Evolutionary conservation across 2,113 vertebrate genomes (phyloP).

Genomic region (Leptosomus discolor): DNA sequence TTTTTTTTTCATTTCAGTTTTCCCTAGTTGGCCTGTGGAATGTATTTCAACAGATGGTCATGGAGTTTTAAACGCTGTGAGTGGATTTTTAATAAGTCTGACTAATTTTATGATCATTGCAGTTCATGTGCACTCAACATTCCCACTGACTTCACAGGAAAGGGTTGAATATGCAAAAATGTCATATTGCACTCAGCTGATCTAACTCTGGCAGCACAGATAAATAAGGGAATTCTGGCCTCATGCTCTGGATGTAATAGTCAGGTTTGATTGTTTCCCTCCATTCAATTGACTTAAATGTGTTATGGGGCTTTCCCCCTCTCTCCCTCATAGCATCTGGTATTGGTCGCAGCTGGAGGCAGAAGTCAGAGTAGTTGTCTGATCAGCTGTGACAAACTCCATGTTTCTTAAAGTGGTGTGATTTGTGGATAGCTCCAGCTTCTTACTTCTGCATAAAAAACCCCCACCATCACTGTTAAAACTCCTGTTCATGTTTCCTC

Average conservation of each 20-base stretch:
- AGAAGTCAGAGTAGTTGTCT: background rate
- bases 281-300: background rate
- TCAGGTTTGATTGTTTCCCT: background rate
- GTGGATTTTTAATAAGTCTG: conserved; percentile 69
- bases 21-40: conserved; percentile 11
- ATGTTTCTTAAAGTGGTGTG: background rate
- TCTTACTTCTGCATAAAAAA: background rate
- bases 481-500: background rate
- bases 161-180: background rate
- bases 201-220: background rate
- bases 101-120: conserved; percentile 58
- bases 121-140: conserved; percentile 17
- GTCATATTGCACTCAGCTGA: background rate
- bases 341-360: background rate
- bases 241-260: background rate
- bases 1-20: background rate
- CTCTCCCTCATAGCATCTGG: background rate
- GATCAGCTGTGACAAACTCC: background rate
- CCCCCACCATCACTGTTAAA: background rate
- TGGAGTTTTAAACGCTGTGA: conserved; percentile 48
- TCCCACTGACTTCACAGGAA: background rate
- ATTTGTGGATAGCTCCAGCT: background rate
- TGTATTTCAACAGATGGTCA: conserved; percentile 54
- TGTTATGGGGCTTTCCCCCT: background rate
- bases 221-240: background rate